Base-by-base conservation (phyloP, 2,113 vertebrate species). In the Tyto alba region DNA sequence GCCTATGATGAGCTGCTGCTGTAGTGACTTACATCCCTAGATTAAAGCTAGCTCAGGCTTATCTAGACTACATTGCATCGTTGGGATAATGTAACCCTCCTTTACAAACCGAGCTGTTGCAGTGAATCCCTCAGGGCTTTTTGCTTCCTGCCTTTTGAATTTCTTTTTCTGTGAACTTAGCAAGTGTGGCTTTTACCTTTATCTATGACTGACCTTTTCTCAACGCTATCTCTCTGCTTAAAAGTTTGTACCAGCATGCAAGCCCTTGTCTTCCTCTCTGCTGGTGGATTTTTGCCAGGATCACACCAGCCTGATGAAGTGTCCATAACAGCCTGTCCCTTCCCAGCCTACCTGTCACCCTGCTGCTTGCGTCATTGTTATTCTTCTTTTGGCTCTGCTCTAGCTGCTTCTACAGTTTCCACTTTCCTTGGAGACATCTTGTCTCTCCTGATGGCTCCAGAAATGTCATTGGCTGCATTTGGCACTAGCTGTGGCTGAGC, bases 361-460 rank as follows among this genome's bases (percentile, higher is more conserved):
- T 0, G 0, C 47, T 78, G 62, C 73, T 80, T 75, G 43, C 2
- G 6, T 48, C 18, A 45, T 68, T 2, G 0, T 26, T 0, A 0
- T 82, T 56, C 60, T 76, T 68, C 67, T 87, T 6, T 53, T 59
- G 41, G 13, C 82, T 69, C 21, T 77, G 72, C 36, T 93, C n/a
- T 76, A 62, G 27, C 36, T 82, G 64, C 73, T 94, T 85, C 53
- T 85, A 38, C 68, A 72, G 19, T 53, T 43, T 81, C 52, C 13
- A 19, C 27, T n/a, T 78, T 92, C 43, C 57, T 47, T 0, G 0
- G 52, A 57, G 59, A 41, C 16, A 16, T 34, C 66, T 74, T 3
- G 1, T 76, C 40, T 60, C 25, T 88, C 36, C 29, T 41, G 40
- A 26, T 67, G n/a, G 47, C 60, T 88, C 56, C 41, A 62, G 63